Conservation (phyloP, 2,888 invertebrate species). For the Rhabditoides inermis region DNA sequence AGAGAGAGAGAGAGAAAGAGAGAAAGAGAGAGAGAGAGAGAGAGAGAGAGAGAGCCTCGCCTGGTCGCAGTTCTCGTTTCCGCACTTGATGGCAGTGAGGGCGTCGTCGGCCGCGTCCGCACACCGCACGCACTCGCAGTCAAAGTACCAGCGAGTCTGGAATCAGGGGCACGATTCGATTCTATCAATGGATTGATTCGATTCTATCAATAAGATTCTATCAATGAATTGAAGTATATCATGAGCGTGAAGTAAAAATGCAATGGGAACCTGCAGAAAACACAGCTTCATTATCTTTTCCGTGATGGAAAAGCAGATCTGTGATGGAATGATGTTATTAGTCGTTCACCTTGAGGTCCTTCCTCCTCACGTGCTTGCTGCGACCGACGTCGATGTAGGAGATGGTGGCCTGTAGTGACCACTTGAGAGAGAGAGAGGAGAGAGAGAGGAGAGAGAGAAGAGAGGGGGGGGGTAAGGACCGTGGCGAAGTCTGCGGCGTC, state of each 20-base stretch:
- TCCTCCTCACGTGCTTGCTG: slow-evolving; percentile 30
- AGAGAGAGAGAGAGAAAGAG: too few species aligned
- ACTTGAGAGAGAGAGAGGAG: too few species aligned
- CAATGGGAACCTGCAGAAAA: slow-evolving; percentile 13
- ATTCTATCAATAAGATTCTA: neutral
- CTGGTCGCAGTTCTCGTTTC: slow-evolving; percentile 10
- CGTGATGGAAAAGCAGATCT: slow-evolving; percentile 15
- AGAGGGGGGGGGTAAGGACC: neutral
- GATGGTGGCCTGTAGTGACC: slow-evolving; percentile 41
- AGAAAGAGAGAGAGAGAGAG: too few species aligned
- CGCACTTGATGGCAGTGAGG: slow-evolving; percentile 36
- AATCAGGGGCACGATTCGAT: neutral
- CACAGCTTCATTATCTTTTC: slow-evolving; percentile 22
- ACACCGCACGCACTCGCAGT: slow-evolving; percentile 46
- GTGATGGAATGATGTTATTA: neutral
- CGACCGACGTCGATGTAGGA: slow-evolving; percentile 51
- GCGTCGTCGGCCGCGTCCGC: slow-evolving; percentile 43
- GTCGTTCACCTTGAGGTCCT: slow-evolving; percentile 20
- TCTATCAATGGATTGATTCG: neutral
- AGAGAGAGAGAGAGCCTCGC: too few species aligned
- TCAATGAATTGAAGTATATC: neutral
- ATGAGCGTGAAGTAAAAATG: neutral
- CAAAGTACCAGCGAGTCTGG: slow-evolving; percentile 37
- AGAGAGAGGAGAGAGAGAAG: neutral
- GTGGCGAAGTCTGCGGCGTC: slow-evolving; percentile 18